Conservation (phyloP, 2,888 invertebrate genomes). For the Scaptomyza cyrtandrae region DNA sequence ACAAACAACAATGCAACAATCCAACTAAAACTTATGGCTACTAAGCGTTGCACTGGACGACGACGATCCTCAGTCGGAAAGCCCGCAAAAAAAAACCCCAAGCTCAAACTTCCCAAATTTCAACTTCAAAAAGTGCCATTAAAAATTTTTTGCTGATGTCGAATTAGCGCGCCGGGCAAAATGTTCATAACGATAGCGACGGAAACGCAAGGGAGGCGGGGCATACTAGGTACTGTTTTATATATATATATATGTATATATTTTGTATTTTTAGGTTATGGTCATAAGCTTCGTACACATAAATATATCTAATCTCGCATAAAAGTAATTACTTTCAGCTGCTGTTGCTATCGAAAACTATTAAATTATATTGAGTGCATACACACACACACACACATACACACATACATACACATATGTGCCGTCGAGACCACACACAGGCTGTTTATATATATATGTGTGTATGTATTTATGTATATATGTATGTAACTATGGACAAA, state of each 20-base stretch:
- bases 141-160: constrained; percentile 65
- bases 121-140: constrained; percentile 49
- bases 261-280: constrained; percentile 16
- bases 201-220: neutral
- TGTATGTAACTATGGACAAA: constrained; percentile 40
- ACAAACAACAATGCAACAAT: constrained; percentile 40
- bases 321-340: constrained; percentile 79
- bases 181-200: neutral
- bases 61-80: constrained; percentile 1
- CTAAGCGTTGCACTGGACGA: constrained; percentile 7
- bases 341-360: constrained; percentile 77
- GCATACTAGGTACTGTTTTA: neutral
- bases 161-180: constrained; percentile 57
- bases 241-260: neutral
- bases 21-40: constrained; percentile 53
- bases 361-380: constrained; percentile 79
- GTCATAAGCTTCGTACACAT: constrained; percentile 58
- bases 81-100: neutral
- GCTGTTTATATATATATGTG: constrained; percentile 26
- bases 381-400: constrained; percentile 39
- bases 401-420: constrained; percentile 10
- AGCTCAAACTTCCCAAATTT: constrained; percentile 1
- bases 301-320: constrained; percentile 78
- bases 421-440: constrained; percentile 42
- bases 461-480: too few relatives aligned